Evolutionary conservation across 2,797 vertebrate species (phyloP), one percentile per base, ranked within the genome.

Genomic region (Remorina albescens): DNA sequence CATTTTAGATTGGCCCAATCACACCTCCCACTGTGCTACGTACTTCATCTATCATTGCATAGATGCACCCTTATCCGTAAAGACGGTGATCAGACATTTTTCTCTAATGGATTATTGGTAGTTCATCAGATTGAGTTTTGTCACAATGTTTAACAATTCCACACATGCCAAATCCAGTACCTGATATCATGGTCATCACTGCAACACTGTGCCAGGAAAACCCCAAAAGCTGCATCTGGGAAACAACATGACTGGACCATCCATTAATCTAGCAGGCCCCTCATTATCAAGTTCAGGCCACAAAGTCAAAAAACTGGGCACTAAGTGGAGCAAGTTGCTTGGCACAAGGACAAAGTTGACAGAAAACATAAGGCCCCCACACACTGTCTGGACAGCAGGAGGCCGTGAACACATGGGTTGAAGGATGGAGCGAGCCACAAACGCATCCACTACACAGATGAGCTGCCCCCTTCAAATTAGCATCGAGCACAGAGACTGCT

Each of bases 381-480:
- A 91, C 82, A 87, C 88, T 46, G 91, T 71, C 58, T 16, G 91
- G 92, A 92, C 92, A 88, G 91, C 83, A 51, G 92, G 91, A 90
- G 90, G 86, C 91, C 74, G 74, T 66, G 87, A 88, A 86, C 66
- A 83, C 53, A 77, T 2, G 71, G 81, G 37, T 63, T 96, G 96
- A 98, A 95, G 93, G 94, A 97, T 95, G 90, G 93, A 83, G 88
- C 81, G 77, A 66, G 85, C 74, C 67, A 54, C 86, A 81, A 90
- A 90, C 86, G 90, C 93, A 95, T 94, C 93, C 92, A 91, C 94
- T 91, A 92, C 91, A 95, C 95, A 96, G 96, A 96, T 95, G 96
- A 96, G 94, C 90, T 69, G 78, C 89, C 85, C 88, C 94, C 94
- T 91, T 93, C 92, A 93, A 94, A 95, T 97, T 95, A 98, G 96